These are phyloP conservation scores for Cavia aperea DNA, from an alignment of 2,113 vertebrate species.

Conservation along the genomic window DNA sequence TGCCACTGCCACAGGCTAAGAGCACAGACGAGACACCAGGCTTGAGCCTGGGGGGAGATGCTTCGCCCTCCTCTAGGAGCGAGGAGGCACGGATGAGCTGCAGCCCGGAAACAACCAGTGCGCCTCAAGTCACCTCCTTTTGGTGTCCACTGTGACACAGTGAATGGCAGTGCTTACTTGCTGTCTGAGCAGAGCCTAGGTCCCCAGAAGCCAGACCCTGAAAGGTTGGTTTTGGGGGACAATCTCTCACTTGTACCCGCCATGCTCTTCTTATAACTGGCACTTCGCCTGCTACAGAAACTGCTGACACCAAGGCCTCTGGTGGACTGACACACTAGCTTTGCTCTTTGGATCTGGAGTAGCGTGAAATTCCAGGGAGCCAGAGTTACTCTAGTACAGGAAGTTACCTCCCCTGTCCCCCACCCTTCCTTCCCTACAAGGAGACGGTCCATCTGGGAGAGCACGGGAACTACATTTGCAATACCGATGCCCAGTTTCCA, in stretches of 20 bases:
- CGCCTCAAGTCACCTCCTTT: neutral
- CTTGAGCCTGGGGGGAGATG: neutral
- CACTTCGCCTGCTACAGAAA: rapidly evolving
- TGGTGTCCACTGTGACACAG: neutral
- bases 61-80: neutral
- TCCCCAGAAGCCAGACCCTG: neutral
- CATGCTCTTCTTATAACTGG: neutral
- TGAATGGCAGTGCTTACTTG: neutral
- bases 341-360: neutral
- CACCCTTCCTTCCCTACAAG: neutral
- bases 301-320: neutral
- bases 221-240: neutral
- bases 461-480: neutral
- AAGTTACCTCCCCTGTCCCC: neutral
- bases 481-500: neutral
- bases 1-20: neutral
- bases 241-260: neutral
- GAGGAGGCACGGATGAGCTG: neutral
- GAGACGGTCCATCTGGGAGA: neutral
- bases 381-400: neutral
- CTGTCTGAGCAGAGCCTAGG: neutral
- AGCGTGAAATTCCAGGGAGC: neutral
- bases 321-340: neutral
- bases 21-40: neutral
- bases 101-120: neutral